Evolutionary conservation across 2,888 invertebrate genomes (phyloP), one percentile per base, ranked within the genome.

Genomic region (Pomacea canaliculata): DNA sequence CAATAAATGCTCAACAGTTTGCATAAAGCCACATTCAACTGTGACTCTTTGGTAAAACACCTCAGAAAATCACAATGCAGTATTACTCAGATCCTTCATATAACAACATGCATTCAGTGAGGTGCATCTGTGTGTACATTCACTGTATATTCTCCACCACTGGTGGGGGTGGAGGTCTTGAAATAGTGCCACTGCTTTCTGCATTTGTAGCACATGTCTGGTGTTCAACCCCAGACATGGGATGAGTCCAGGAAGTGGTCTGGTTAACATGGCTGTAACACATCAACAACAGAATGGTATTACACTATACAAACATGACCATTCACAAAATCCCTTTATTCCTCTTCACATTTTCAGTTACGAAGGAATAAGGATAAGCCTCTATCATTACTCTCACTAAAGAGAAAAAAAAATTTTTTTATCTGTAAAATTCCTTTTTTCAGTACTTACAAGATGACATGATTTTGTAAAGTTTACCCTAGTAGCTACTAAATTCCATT

Each of bases 241-340:
- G 88, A 73, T 88, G 87, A 27, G 85, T 83, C 88, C 88, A 88
- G 3, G 87, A 85, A 19, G 88, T 88, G 37, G 84, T 85, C 77
- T 88, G 87, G 77, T 84, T 87, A 46, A 86, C 70, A 77, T 88
- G 88, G 76, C 88, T 88, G 82, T 56, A 82, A 85, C 16, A 75
- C 70, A 51, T 69, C n/a, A 75, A 27, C 70, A n/a, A 74, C 60
- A 4, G 16, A 48, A 3, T 46, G 23, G 19, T n/a, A 70, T 70
- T 23, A 56, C 19, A 49, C 19, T n/a, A 67, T 27, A 7, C 27
- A 16, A 67, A 67, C 49, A 70, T 70, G 48, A 70, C 46, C 37
- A 37, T 37, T 13, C 13, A 48, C 13, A n/a, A 16, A 37, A 19
- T 49, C 13, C 18, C 18, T n/a, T 27, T 48, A 16, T 19, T 27